phyloP scores from a whole-genome alignment of 2,797 vertebrate species.

The Megaceryle alcyon region DNA sequence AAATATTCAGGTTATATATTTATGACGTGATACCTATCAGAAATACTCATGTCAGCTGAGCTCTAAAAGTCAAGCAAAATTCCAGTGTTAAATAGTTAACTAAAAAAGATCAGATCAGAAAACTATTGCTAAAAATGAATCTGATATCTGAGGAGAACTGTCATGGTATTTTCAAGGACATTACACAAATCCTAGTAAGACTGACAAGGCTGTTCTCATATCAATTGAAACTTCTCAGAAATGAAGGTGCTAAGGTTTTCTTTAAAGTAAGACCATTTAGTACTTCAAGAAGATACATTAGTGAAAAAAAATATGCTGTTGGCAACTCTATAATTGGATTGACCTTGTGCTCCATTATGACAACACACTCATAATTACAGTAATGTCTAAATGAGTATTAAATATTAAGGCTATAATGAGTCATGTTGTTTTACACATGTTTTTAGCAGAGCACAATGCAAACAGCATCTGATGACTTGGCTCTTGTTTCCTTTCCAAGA shows the following conservation, averaged over 20 bases:
- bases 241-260: constrained; percentile 21
- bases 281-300: constrained; percentile 15
- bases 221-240: constrained; percentile 21
- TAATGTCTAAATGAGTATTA: constrained; percentile 24
- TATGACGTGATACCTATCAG: constrained; percentile 58
- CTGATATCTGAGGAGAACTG: constrained; percentile 39
- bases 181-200: neutral
- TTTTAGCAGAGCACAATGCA: constrained; percentile 56
- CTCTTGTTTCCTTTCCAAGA: constrained; percentile 79
- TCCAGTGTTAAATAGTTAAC: constrained; percentile 62
- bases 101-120: constrained; percentile 44
- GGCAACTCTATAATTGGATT: constrained; percentile 40
- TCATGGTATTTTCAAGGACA: constrained; percentile 22
- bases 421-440: constrained; percentile 48
- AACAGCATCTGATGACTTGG: constrained; percentile 68
- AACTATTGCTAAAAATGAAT: constrained; percentile 61
- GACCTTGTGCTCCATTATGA: constrained; percentile 19
- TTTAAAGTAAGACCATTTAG: constrained; percentile 8
- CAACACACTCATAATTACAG: constrained; percentile 35
- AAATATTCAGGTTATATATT: constrained; percentile 71
- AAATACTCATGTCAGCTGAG: constrained; percentile 48
- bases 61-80: constrained; percentile 42
- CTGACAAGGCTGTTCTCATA: constrained; percentile 13
- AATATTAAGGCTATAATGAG: constrained; percentile 16
- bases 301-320: neutral